Evolutionary conservation across 2,113 vertebrate species (phyloP), one percentile per base, ranked within the genome.

Genomic region (Benitochromis conjunctus): DNA sequence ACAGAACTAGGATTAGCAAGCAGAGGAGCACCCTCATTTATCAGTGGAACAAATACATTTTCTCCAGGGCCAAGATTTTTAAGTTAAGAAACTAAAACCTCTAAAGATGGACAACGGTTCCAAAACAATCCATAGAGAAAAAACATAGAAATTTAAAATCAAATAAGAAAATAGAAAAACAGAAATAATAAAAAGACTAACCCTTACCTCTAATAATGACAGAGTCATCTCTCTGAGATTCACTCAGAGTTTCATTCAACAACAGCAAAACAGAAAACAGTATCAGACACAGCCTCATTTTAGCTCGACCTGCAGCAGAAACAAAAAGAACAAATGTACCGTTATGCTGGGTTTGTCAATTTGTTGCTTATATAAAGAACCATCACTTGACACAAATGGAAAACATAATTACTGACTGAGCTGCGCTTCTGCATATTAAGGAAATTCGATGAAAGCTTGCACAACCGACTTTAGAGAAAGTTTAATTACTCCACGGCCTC

Each of bases 211-310:
- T 95, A 83, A 93, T 94, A 58, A 95, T 94, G 88, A 95, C 91
- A 83, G 96, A 93, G 46, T 18, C 46, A 54, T 87, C 78, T 2
- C 2, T 53, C 36, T 81, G 83, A 3, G 94, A 8, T 2, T 81
- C 19, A 0, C 84, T 86, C 12, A 94, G 89, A 29, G 88, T 83
- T 24, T 93, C 88, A 89, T 89, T 93, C 83, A 95, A 4, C 18
- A 98, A 87, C 87, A 97, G 92, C 93, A 97, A 79, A 76, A 96
- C 93, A 41, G 95, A 38, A 64, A 96, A 91, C 88, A 94, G 69
- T 0, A 84, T 5, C 3, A 29, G 71, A 79, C 80, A 92, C 81
- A 83, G 0, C 51, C 77, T 91, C 86, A 92, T 89, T 3, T 19
- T 56, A 57, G 57, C 38, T 57, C 18, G 4, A 66, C 48, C 82